A percentile compares a stretch with the other conserved stretches of the same genome.
Evolutionary conservation across 2,113 vertebrate species (phyloP).

Genomic region (Emydura subglobosa): DNA sequence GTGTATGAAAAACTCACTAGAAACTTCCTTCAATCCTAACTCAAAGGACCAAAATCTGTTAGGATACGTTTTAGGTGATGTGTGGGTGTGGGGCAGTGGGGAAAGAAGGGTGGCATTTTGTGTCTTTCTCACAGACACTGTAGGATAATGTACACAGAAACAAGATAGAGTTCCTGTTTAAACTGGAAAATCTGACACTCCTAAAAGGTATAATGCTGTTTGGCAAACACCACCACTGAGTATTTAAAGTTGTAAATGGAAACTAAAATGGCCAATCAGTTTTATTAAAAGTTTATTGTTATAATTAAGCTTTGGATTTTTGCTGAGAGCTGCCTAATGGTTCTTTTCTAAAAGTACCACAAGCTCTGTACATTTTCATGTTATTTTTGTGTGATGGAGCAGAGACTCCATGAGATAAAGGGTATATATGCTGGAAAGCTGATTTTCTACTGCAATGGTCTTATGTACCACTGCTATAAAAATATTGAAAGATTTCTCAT

Average conservation of each 20-base stretch:
- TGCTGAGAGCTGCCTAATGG: not conserved
- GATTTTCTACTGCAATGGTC: constrained; percentile 55
- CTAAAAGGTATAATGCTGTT: not conserved
- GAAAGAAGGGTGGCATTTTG: not conserved
- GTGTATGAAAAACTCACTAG: not conserved
- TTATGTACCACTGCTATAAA: constrained; percentile 48
- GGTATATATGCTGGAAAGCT: constrained; percentile 35
- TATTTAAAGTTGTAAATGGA: not conserved
- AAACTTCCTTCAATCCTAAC: not conserved
- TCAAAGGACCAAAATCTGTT: not conserved
- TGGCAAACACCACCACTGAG: not conserved
- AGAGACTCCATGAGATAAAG: constrained; percentile 56
- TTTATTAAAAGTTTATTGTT: not conserved
- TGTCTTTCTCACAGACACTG: not conserved
- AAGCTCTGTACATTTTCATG: constrained; percentile 27
- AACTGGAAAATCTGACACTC: not conserved
- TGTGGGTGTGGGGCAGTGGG: not conserved
- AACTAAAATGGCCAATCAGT: constrained; percentile 2
- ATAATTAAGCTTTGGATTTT: constrained; percentile 5
- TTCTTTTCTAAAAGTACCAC: constrained; percentile 34
- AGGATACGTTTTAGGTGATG: not conserved
- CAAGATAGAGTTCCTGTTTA: not conserved
- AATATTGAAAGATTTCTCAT: constrained; percentile 53
- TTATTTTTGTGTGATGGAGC: constrained; percentile 30
- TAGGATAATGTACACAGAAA: not conserved